Base-by-base conservation (phyloP, 2,888 invertebrate genomes). In the Sinhomidia bicolor region DNA sequence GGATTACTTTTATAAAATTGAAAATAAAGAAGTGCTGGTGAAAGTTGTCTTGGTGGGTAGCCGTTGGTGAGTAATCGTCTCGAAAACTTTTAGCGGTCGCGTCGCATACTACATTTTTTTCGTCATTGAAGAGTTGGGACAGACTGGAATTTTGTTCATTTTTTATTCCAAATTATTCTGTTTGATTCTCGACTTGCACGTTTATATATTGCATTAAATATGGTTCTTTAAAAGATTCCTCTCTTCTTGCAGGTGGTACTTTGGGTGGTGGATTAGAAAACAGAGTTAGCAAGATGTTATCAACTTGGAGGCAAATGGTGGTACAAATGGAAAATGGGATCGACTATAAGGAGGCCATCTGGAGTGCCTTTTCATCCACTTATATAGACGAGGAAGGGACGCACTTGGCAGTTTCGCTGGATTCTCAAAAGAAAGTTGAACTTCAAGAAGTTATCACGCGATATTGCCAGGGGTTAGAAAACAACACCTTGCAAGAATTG, bases 271-370 rank as follows among this genome's bases (percentile, higher is more conserved):
- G 83, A 60, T 41, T 47, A 47, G 88, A 89, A 47, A 79, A 47
- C 57, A 88, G 83, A 80, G 71, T 89, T 41, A 74, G 71, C 29
- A 89, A 74, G 74, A 57, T 89, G 71, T 36, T 89, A 26, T 89
- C 80, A 57, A 84, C 62, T 36, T 65, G 71, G 80, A 78, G 60
- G 80, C 88, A 89, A 54, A 89, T 91, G 62, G 80, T 76, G 9
- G 29, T 89, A 20, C 90, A 91, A 76, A 84, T 91, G 71, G 85
- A 91, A 47, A 86, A 87, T 23, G 90, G 90, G 14, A 62, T 89
- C 29, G 20, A 80, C 26, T 84, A 88, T 32, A 65, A 62, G 41
- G 90, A 91, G 4, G 85, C 90, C 29, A 83, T 89, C 29, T 78
- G 78, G 47, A 82, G 47, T 47, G 89, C 90, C 4, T 89, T 86